Conservation (phyloP, 2,888 invertebrate genomes). For the Endotricha flammealis region DNA sequence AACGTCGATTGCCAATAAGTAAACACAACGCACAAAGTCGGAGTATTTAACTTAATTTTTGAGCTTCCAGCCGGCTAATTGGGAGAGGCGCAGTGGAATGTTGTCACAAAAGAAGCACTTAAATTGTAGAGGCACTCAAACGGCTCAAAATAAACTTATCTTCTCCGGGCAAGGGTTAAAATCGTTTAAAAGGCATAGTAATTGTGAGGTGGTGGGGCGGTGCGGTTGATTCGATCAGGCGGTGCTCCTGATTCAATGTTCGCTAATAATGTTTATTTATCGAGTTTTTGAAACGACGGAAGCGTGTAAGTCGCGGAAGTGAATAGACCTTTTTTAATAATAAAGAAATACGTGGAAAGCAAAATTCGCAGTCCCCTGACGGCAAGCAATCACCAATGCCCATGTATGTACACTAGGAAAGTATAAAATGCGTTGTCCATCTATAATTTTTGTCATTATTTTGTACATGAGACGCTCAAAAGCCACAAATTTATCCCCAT, state of each 20-base stretch:
- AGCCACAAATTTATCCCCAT: too few relatives aligned
- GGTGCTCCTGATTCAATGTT: conserved; percentile 68
- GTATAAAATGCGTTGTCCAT: too few relatives aligned
- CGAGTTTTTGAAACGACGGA: conserved; percentile 59
- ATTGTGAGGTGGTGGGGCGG: conserved; percentile 63
- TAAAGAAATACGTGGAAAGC: too few relatives aligned
- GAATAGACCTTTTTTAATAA: too few relatives aligned
- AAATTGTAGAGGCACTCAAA: conserved; percentile 64
- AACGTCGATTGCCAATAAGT: conserved; percentile 66
- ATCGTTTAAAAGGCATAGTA: conserved; percentile 60
- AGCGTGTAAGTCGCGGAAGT: conserved; percentile 16
- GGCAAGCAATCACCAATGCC: too few relatives aligned
- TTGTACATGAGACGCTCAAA: too few relatives aligned
- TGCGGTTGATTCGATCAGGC: conserved; percentile 67
- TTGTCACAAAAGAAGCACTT: conserved; percentile 77
- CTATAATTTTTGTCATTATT: too few relatives aligned
- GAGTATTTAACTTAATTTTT: conserved; percentile 78
- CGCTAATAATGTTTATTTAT: conserved; percentile 64
- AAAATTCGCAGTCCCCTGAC: too few relatives aligned
- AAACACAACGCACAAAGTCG: conserved; percentile 63
- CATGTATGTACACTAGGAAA: too few relatives aligned
- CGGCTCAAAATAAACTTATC: conserved; percentile 78
- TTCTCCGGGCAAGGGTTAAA: conserved; percentile 73
- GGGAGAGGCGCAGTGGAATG: conserved; percentile 65
- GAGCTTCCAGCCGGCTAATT: conserved; percentile 71